Evolutionary conservation across 2,888 invertebrate species (phyloP).

Genomic region (Pegoplata infirma): DNA sequence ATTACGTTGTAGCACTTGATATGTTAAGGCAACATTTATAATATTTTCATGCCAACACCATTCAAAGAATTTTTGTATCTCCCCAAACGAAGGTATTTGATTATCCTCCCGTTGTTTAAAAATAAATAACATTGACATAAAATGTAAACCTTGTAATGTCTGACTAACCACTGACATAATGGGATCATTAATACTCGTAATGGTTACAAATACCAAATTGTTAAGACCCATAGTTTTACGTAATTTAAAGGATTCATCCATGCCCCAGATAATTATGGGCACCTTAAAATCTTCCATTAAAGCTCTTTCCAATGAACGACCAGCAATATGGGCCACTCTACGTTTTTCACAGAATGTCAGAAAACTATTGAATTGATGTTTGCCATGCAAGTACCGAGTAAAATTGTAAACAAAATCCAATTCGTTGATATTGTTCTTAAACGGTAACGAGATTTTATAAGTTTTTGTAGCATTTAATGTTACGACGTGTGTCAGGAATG

Average conservation of each 20-base stretch:
- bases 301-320: conserved; percentile 18
- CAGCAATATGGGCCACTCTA: neutral
- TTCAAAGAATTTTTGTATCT: conserved; percentile 21
- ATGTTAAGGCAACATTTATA: conserved; percentile 35
- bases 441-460: neutral
- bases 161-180: conserved; percentile 9
- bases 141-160: conserved; percentile 17
- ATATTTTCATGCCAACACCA: conserved; percentile 42
- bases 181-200: conserved; percentile 16
- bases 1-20: neutral
- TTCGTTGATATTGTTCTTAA: conserved; percentile 9
- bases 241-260: neutral
- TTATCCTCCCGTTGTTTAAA: conserved; percentile 5
- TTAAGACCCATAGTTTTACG: conserved; percentile 19
- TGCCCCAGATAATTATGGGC: conserved; percentile 26
- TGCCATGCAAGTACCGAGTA: conserved; percentile 1
- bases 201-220: conserved; percentile 35
- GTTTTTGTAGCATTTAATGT: neutral
- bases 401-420: conserved; percentile 40
- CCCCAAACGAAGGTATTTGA: neutral
- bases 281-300: conserved; percentile 26
- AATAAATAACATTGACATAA: conserved; percentile 35
- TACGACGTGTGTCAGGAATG: neutral
- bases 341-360: conserved; percentile 21
- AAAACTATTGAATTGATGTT: conserved; percentile 25